phyloP scores from a whole-genome alignment of 2,797 vertebrate genomes.

The Tragelaphus eurycerus region DNA sequence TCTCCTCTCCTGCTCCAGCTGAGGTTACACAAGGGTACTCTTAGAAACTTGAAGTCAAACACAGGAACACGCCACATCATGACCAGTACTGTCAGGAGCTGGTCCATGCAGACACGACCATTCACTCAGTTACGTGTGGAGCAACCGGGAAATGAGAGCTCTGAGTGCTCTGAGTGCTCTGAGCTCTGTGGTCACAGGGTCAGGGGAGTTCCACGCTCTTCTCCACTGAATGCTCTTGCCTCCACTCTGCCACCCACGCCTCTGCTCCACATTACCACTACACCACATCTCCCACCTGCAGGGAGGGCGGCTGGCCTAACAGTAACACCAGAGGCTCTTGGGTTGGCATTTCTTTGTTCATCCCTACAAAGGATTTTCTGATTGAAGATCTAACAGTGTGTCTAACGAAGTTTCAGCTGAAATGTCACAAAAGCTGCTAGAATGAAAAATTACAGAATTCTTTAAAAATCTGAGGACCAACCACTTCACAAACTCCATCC shows the following conservation, averaged over 20 bases:
- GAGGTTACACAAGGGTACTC: conserved; percentile 74
- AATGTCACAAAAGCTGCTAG: not conserved
- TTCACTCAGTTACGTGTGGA: not conserved
- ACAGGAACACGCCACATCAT: not conserved
- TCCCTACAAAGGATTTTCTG: not conserved
- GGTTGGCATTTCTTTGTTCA: not conserved
- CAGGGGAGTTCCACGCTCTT: not conserved
- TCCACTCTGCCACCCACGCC: not conserved
- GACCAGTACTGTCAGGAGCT: not conserved
- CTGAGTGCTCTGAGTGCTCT: not conserved
- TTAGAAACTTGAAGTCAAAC: conserved; percentile 42
- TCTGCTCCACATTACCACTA: not conserved
- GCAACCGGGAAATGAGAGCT: not conserved
- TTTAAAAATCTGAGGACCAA: not conserved
- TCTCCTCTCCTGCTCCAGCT: conserved; percentile 95
- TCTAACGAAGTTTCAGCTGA: not conserved
- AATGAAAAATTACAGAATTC: not conserved
- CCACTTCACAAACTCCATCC: not conserved
- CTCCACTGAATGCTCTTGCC: not conserved
- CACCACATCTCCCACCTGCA: not conserved
- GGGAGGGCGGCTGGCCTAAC: not conserved
- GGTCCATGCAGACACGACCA: not conserved
- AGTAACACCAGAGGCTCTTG: not conserved
- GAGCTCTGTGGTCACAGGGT: not conserved
- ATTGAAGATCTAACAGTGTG: not conserved